Percentiles rank a stretch among this genome's conserved stretches.
These are phyloP conservation scores for Pheosia tremula DNA, from an alignment of 2,888 invertebrate species.

Conservation along the genomic window DNA sequence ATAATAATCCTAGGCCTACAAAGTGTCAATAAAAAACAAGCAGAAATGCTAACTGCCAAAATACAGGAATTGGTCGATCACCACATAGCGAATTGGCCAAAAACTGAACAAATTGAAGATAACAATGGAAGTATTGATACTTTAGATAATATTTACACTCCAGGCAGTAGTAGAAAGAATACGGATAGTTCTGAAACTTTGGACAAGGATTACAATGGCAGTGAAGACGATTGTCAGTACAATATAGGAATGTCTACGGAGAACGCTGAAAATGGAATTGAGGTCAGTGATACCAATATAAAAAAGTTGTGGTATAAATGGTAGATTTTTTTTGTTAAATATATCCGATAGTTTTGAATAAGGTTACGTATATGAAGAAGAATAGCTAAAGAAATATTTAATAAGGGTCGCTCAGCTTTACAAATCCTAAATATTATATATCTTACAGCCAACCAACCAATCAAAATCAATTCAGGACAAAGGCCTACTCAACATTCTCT, in stretches of 20 bases:
- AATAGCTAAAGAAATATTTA: too few species aligned
- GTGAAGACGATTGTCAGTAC: constrained; percentile 73
- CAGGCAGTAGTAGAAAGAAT: constrained; percentile 72
- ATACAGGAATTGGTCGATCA: constrained; percentile 75
- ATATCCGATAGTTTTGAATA: not conserved
- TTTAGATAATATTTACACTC: constrained; percentile 66
- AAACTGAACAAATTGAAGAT: constrained; percentile 55
- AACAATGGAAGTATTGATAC: constrained; percentile 69
- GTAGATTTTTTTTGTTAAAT: constrained; percentile 12
- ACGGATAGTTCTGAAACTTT: constrained; percentile 75
- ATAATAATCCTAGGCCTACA: constrained; percentile 84
- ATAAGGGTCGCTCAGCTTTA: too few species aligned
- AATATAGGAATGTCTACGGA: constrained; percentile 51
- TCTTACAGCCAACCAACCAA: constrained; percentile 39
- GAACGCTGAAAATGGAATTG: constrained; percentile 58
- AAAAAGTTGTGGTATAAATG: not conserved
- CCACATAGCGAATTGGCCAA: constrained; percentile 73
- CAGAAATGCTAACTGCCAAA: constrained; percentile 73
- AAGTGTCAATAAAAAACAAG: constrained; percentile 75
- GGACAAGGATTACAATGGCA: constrained; percentile 68
- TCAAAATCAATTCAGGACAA: constrained; percentile 62
- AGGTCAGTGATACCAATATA: constrained; percentile 48
- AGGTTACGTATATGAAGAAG: not conserved
- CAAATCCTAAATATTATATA: constrained; percentile 3
- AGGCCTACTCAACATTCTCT: constrained; percentile 66